These are phyloP conservation scores for Scotopteryx bipunctaria DNA, from an alignment of 2,888 invertebrate species.

Conservation along the genomic window DNA sequence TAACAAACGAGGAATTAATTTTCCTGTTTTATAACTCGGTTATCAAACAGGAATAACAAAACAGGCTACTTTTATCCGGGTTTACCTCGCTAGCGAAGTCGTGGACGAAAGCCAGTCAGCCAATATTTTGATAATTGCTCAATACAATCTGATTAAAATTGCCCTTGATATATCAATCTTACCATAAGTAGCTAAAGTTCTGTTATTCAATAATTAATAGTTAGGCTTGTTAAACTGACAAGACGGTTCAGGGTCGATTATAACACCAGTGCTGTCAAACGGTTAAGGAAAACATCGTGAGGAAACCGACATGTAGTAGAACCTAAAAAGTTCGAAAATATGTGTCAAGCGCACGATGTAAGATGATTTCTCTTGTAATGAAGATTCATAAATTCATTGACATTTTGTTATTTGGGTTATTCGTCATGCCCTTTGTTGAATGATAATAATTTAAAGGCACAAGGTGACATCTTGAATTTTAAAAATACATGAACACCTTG, in stretches of 20 bases:
- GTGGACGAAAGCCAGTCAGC: too few species aligned
- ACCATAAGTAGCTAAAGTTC: slow-evolving; percentile 2
- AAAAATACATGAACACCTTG: slow-evolving; percentile 4
- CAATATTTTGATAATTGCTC: not conserved
- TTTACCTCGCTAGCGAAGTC: too few species aligned
- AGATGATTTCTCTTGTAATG: slow-evolving; percentile 1
- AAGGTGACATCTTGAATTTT: slow-evolving; percentile 22
- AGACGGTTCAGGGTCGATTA: not conserved
- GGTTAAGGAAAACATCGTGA: too few species aligned
- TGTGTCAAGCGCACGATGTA: not conserved
- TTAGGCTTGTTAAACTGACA: not conserved
- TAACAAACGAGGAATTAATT: too few species aligned
- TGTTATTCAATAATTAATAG: slow-evolving; percentile 8
- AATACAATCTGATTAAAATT: slow-evolving; percentile 1
- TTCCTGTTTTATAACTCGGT: too few species aligned
- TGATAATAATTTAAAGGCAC: slow-evolving; percentile 38
- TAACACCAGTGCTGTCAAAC: not conserved
- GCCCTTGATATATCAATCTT: slow-evolving; percentile 20
- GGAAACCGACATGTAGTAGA: too few species aligned
- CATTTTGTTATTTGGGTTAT: slow-evolving; percentile 45
- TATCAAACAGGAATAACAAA: too few species aligned
- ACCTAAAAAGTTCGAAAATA: too few species aligned
- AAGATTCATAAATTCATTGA: slow-evolving; percentile 36
- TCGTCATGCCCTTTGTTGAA: slow-evolving; percentile 40
- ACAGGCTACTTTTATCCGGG: too few species aligned